These are phyloP conservation scores for Engraulis encrasicolus DNA, from an alignment of 2,113 vertebrate genomes.

Conservation along the genomic window DNA sequence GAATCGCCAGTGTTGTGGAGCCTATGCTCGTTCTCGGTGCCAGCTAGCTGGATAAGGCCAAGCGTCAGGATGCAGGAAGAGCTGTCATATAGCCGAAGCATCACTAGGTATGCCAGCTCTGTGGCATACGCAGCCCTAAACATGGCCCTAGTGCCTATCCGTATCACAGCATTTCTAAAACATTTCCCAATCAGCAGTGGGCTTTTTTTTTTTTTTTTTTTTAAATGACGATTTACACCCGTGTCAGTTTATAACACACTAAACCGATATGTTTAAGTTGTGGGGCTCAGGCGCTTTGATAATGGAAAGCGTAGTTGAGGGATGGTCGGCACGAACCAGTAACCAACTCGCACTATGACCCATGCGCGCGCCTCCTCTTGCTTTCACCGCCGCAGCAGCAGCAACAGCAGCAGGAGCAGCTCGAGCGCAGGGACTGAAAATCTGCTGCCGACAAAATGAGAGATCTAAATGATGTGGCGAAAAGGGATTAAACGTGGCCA, in stretches of 20 bases:
- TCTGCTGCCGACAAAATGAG: slow-evolving; percentile 75
- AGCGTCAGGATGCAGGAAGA: slow-evolving; percentile 16
- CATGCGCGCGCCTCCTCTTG: slow-evolving; percentile 51
- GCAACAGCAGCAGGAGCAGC: slow-evolving; percentile 61
- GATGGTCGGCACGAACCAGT: not conserved
- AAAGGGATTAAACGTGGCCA: slow-evolving; percentile 76
- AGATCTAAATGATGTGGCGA: slow-evolving; percentile 78
- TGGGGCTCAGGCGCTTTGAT: too few species aligned
- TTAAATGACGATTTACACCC: too few species aligned
- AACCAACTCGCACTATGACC: slow-evolving; percentile 62
- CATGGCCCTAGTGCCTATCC: not conserved
- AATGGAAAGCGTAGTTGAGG: not conserved
- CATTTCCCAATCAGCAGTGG: too few species aligned
- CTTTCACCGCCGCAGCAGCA: slow-evolving; percentile 54
- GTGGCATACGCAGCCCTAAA: not conserved
- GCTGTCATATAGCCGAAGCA: not conserved
- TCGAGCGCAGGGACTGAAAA: slow-evolving; percentile 69
- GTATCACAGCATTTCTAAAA: not conserved
- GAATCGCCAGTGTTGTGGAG: not conserved
- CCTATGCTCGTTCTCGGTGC: not conserved
- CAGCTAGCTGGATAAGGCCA: not conserved
- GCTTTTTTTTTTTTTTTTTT: too few species aligned
- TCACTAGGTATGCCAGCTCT: not conserved
- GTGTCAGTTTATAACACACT: too few species aligned
- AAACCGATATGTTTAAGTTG: too few species aligned